phyloP scores from a whole-genome alignment of 2,797 vertebrate species.

The Craterocephalus amniculus region DNA sequence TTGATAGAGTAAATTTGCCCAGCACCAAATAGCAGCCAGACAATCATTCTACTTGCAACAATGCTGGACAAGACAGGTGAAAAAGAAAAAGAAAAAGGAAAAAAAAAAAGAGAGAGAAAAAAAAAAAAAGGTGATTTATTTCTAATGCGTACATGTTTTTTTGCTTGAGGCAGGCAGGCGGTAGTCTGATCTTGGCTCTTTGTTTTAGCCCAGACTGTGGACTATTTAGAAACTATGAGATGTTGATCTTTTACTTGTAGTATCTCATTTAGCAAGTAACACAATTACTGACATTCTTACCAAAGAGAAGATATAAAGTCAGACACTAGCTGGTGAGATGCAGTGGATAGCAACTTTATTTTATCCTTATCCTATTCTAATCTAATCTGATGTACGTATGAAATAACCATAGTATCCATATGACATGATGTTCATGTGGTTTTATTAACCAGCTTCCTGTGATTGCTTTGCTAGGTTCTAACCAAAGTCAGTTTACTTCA shows the following conservation, averaged over 20 bases:
- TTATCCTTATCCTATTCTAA: background rate
- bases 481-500: constrained; percentile 22
- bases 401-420: constrained; percentile 19
- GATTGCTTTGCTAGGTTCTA: constrained; percentile 20
- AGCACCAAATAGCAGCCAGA: too few relatives aligned
- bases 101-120: too few relatives aligned
- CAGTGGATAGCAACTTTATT: background rate
- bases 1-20: too few relatives aligned
- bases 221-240: constrained; percentile 13
- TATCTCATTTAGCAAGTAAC: constrained; percentile 15
- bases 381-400: background rate
- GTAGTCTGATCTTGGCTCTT: constrained; percentile 13
- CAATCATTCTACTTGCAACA: too few relatives aligned
- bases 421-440: constrained; percentile 6
- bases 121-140: too few relatives aligned
- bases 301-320: constrained; percentile 20
- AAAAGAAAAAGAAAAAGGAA: too few relatives aligned
- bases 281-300: constrained; percentile 4
- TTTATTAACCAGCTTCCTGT: constrained; percentile 12
- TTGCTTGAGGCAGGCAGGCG: constrained; percentile 10
- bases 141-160: background rate
- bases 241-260: constrained; percentile 17
- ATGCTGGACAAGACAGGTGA: too few relatives aligned
- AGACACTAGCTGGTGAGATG: constrained; percentile 27
- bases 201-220: constrained; percentile 16